phyloP scores from a whole-genome alignment of 2,113 vertebrate genomes.

The Todiramphus chloris region DNA sequence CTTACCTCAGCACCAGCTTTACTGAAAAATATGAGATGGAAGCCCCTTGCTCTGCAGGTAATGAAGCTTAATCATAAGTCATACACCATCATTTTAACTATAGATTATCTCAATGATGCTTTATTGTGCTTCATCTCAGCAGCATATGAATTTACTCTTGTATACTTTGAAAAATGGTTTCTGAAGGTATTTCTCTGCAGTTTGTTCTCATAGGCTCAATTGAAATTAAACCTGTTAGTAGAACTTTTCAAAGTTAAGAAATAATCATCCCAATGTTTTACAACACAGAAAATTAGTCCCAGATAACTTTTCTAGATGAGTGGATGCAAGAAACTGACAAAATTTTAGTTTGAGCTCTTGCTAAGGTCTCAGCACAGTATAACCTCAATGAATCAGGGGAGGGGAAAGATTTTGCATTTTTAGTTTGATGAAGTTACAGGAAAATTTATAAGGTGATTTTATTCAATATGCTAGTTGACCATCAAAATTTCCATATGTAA shows the following conservation, averaged over 20 bases:
- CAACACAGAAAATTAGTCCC: constrained; percentile 14
- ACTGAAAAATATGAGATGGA: constrained; percentile 99
- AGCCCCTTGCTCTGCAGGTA: constrained; percentile 99
- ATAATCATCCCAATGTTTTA: constrained; percentile 5
- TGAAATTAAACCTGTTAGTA: constrained; percentile 51
- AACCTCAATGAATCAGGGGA: neutral
- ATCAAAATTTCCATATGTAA: neutral
- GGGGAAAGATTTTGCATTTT: neutral
- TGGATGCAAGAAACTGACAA: neutral
- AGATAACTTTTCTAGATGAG: neutral
- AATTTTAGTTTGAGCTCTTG: neutral
- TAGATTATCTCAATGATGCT: constrained; percentile 82
- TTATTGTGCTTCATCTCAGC: constrained; percentile 84
- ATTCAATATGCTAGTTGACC: neutral
- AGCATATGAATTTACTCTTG: constrained; percentile 78
- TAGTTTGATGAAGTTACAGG: neutral
- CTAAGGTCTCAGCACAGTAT: neutral
- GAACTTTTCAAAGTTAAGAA: constrained; percentile 50
- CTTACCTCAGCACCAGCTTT: constrained; percentile 98
- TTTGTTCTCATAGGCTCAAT: constrained; percentile 66
- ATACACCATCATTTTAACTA: constrained; percentile 85
- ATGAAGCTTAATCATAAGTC: constrained; percentile 88
- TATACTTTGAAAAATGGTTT: constrained; percentile 77
- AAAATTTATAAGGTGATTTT: neutral
- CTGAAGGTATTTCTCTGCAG: constrained; percentile 71